Evolutionary conservation across 2,888 invertebrate species (phyloP), one percentile per base, ranked within the genome.

Genomic region (Gandaritis pyraliata): DNA sequence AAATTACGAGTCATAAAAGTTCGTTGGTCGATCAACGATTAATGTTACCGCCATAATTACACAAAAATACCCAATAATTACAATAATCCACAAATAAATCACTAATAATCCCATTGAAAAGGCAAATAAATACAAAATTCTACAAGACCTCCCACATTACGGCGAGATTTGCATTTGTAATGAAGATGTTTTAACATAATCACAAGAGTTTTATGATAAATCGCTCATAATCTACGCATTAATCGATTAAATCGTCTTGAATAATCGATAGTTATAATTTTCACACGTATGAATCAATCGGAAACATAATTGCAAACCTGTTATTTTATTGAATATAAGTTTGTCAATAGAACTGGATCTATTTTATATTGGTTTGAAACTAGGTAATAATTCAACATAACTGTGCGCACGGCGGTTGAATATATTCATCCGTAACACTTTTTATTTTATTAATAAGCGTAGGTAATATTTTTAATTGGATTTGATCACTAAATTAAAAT

Each of bases 161-260:
- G 61, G 64, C 45, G 50, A 63, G 70, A 80, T 81, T 80, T 72
- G 75, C 76, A 81, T 81, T 36, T 48, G 57, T 76, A 75, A 83
- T 81, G 72, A 75, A 76, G 75, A 75, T 65, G 71, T 79, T 75
- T 77, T 74, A 70, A 71, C 73, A 77, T 36, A 80, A 78, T 74
- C 76, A 74, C 69, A 70, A 76, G 66, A 73, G 76, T 75, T 74
- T 68, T 68, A 79, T 80, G 78, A 78, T 78, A 78, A 79, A 77
- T 74, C 54, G 52, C 38, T 61, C 43, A 49, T 65, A 63, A 65
- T 67, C 65, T 54, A 54, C 63, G 63, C 63, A 66, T 66, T 61
- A 61, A 62, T 64, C 60, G 61, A 71, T 66, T 66, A 54, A 65
- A 61, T 66, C 57, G 53, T 15, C 59, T 51, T 53, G 61, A 52